Evolutionary conservation across 2,888 invertebrate species (phyloP).

Genomic region (Lordiphosa andalusiaca): DNA sequence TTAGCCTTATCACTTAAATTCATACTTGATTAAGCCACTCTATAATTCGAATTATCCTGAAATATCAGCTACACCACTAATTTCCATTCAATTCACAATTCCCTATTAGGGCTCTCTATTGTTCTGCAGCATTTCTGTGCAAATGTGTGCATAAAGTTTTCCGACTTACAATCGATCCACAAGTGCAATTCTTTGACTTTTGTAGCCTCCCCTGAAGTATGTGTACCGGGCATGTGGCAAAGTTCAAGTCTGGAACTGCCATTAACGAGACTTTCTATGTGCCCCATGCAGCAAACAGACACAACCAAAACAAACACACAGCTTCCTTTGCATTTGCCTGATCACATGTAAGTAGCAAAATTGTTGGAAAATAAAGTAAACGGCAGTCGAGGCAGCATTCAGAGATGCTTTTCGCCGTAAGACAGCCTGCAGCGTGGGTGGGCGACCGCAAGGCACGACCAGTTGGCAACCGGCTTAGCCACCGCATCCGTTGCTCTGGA

Average conservation of each 20-base stretch:
- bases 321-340: not conserved
- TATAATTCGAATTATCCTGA: too few species aligned
- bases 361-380: slow-evolving; percentile 62
- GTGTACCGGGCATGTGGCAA: slow-evolving; percentile 8
- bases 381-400: slow-evolving; percentile 69
- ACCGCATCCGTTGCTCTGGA: too few species aligned
- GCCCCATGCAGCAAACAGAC: slow-evolving; percentile 34
- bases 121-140: slow-evolving; percentile 43
- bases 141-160: slow-evolving; percentile 64
- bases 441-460: slow-evolving; percentile 18
- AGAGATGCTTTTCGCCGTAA: slow-evolving; percentile 63
- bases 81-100: slow-evolving; percentile 8
- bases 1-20: too few species aligned
- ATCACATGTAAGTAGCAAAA: slow-evolving; percentile 49
- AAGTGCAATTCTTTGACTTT: slow-evolving; percentile 70
- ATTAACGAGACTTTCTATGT: slow-evolving; percentile 41
- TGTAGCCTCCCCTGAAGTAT: slow-evolving; percentile 35
- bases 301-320: not conserved
- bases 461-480: slow-evolving; percentile 3
- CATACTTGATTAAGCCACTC: too few species aligned
- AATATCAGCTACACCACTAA: not conserved
- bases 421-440: slow-evolving; percentile 58
- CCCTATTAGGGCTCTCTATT: slow-evolving; percentile 14
- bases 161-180: slow-evolving; percentile 63
- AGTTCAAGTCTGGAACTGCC: slow-evolving; percentile 44